Evolutionary conservation across 2,113 vertebrate species (phyloP), one percentile per base, ranked within the genome.

Genomic region (Sebastes fasciatus): DNA sequence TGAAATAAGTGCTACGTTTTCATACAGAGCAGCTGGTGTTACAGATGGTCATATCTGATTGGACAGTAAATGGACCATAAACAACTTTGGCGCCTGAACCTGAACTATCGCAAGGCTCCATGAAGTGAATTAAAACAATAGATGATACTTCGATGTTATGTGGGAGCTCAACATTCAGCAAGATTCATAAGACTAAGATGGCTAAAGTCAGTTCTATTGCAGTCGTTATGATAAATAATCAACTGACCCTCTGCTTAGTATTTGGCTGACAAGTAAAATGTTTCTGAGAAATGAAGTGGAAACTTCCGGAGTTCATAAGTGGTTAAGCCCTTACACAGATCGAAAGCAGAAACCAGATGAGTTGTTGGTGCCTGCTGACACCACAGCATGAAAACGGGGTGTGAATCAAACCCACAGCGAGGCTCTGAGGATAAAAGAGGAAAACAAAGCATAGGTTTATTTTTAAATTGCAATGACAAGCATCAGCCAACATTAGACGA

Each of bases 251-350:
- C 23, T 63, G 2, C 9, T 65, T 21, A 1, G 1, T 52, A 19
- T 54, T 14, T 51, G 19, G 8, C 66, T n/a, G 75, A 13, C 1
- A 26, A 19, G 40, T 5, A 23, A 21, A 45, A 69, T 0, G 4
- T 54, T 83, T 83, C 68, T 64, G 74, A 48, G 69, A 81, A 64
- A 23, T 21, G 0, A 42, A 46, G 4, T 8, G 14, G 23, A 55
- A 54, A 57, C 55, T 40, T 0, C n/a, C n/a, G n/a, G n/a, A n/a
- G n/a, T n/a, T n/a, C 13, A 5, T 11, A 13, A 6, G 6, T 16
- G 3, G 4, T 21, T 21, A 1, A n/a, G 48, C 8, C 4, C 1
- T 26, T 16, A 16, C 9, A 62, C 4, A 64, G 1, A 60, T 16
- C 0, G 0, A 54, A 64, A 86, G 21, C 51, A 10, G 10, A 58